Conservation (phyloP, 2,113 vertebrate species). For the Callaeas wilsoni region DNA sequence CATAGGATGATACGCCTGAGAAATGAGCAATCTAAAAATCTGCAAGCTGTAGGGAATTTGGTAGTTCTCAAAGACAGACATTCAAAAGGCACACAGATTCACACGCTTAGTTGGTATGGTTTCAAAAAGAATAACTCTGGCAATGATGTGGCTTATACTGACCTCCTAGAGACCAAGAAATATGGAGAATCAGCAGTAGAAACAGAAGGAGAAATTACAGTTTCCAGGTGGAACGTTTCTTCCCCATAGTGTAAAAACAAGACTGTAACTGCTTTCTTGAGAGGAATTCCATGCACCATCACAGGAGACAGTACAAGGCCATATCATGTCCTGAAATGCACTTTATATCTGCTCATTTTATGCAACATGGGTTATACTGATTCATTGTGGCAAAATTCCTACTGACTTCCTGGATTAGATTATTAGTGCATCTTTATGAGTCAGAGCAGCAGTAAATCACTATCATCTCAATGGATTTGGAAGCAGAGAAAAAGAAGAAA, state of each 20-base stretch:
- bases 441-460: not conserved
- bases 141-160: not conserved
- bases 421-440: not conserved
- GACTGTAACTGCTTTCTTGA: not conserved
- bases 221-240: not conserved
- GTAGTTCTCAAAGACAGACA: not conserved
- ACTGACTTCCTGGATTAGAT: conserved; percentile 3
- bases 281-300: not conserved
- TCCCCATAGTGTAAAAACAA: not conserved
- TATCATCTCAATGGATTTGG: not conserved
- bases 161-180: not conserved
- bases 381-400: conserved; percentile 12
- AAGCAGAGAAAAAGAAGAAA: not conserved
- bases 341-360: not conserved
- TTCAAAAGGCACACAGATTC: not conserved
- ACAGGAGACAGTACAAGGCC: not conserved
- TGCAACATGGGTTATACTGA: not conserved
- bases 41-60: not conserved
- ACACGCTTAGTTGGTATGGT: not conserved
- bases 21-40: not conserved
- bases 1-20: not conserved
- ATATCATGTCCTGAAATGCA: not conserved
- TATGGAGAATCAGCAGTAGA: not conserved
- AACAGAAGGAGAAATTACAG: not conserved
- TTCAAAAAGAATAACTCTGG: not conserved